Evolutionary conservation across 2,113 vertebrate species (phyloP).

Genomic region (Entomyzon cyanotis): DNA sequence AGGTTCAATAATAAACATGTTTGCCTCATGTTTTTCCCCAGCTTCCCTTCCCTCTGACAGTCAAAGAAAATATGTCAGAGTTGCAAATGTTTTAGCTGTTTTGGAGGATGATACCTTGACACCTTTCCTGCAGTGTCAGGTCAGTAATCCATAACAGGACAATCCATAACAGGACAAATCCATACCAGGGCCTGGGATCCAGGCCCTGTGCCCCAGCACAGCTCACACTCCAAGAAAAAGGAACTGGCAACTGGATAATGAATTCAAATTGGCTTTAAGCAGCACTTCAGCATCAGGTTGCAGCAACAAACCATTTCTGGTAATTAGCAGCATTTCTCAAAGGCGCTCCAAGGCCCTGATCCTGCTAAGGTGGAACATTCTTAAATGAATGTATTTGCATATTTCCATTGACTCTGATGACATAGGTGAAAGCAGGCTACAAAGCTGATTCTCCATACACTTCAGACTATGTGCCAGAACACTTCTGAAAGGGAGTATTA

Average conservation of each 20-base stretch:
- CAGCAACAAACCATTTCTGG: neutral
- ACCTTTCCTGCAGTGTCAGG: neutral
- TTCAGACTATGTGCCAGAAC: neutral
- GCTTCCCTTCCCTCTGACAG: neutral
- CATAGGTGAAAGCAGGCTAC: neutral
- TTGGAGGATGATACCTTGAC: neutral
- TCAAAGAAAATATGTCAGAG: neutral
- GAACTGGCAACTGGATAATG: neutral
- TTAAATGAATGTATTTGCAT: neutral
- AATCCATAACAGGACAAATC: too few relatives aligned
- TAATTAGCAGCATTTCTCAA: neutral
- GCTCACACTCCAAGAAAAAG: neutral
- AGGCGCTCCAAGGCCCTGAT: neutral
- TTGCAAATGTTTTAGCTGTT: neutral
- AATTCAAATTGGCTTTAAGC: neutral
- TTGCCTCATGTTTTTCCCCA: neutral
- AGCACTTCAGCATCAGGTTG: neutral
- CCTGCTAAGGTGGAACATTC: neutral
- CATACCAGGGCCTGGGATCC: neutral
- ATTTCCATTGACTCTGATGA: neutral
- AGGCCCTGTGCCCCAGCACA: neutral
- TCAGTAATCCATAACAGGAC: neutral
- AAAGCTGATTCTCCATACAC: neutral
- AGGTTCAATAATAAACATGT: fast-evolving
- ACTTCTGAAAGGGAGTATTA: neutral